Evolutionary conservation across 1,140 invertebrate genomes (phyloP).

Genomic region (Metopolophium dirhodum): DNA sequence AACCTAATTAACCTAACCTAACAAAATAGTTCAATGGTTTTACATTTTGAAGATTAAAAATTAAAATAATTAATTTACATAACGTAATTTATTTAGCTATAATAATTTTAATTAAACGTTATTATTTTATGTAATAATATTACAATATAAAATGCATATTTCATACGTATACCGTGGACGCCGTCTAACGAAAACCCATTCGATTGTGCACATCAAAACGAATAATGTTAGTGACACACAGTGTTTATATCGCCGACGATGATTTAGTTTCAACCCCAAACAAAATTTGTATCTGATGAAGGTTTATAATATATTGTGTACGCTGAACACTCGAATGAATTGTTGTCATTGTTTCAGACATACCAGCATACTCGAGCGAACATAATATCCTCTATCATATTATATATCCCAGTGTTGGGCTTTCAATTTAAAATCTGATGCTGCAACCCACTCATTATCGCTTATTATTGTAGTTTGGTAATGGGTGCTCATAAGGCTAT

Average conservation of each 20-base stretch:
- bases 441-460: neutral
- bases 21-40: neutral
- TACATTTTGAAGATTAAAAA: neutral
- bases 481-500: neutral
- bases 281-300: conserved; percentile 15
- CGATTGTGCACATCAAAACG: neutral
- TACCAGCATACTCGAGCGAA: conserved; percentile 34
- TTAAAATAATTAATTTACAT: neutral
- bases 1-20: no score
- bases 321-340: conserved; percentile 19
- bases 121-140: neutral
- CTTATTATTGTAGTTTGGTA: conserved; percentile 13
- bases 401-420: neutral
- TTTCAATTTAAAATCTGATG: conserved; percentile 24
- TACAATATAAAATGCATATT: neutral
- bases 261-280: conserved; percentile 30
- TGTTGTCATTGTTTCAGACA: conserved; percentile 39
- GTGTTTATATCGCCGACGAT: neutral
- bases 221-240: neutral
- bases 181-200: neutral
- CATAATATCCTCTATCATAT: conserved; percentile 28
- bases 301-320: conserved; percentile 16
- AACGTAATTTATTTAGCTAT: neutral
- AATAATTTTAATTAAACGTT: neutral
- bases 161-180: neutral